phyloP scores from a whole-genome alignment of 2,797 vertebrate species.

The Leontocebus nigricollis region DNA sequence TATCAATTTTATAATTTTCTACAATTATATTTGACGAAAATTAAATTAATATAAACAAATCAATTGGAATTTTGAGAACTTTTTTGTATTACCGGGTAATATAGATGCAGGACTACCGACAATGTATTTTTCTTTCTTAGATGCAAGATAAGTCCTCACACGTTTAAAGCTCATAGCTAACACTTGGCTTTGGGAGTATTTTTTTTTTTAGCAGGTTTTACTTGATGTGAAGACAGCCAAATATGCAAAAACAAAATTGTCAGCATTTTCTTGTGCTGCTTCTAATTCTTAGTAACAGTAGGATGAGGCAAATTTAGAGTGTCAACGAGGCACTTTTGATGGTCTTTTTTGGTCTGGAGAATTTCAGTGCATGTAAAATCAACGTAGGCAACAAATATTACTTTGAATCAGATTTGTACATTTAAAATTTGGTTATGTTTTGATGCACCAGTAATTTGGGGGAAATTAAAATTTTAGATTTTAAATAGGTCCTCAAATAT shows the following conservation, averaged over 20 bases:
- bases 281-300: conserved; percentile 66
- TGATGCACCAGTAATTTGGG: not conserved
- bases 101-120: not conserved
- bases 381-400: conserved; percentile 49
- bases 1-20: not conserved
- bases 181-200: not conserved
- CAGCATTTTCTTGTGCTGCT: conserved; percentile 63
- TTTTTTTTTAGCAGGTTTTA: conserved; percentile 54
- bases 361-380: conserved; percentile 54
- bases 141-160: not conserved
- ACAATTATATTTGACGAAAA: conserved; percentile 47
- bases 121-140: conserved; percentile 24
- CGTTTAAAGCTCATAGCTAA: conserved; percentile 40
- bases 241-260: conserved; percentile 37
- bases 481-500: not conserved
- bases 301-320: conserved; percentile 70
- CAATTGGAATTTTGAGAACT: conserved; percentile 12
- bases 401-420: conserved; percentile 33
- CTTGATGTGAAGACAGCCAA: conserved; percentile 55
- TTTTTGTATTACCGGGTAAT: not conserved
- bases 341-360: conserved; percentile 50
- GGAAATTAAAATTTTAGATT: not conserved
- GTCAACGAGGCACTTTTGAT: conserved; percentile 57
- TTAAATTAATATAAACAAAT: not conserved
- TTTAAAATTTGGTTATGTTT: conserved; percentile 46